These are phyloP conservation scores for Mustela erminea DNA, from an alignment of 2,797 vertebrate species.

Conservation along the genomic window DNA sequence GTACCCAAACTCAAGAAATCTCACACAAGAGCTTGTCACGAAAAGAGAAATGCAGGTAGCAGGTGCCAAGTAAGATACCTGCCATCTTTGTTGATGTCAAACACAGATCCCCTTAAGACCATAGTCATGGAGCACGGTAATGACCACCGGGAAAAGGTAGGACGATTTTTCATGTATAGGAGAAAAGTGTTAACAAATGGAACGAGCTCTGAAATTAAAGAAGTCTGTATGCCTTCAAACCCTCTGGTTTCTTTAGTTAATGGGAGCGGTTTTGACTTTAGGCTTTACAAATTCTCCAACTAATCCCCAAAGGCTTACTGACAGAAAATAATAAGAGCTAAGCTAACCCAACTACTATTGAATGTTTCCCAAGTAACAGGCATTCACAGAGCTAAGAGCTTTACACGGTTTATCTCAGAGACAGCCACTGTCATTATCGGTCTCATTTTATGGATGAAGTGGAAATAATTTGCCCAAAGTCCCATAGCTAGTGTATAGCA, in stretches of 20 bases:
- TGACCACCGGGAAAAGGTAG: not conserved
- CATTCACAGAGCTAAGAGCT: not conserved
- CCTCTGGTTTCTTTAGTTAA: slow-evolving; percentile 9
- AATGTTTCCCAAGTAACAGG: slow-evolving; percentile 9
- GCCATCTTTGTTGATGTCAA: not conserved
- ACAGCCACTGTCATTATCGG: not conserved
- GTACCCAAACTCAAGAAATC: not conserved
- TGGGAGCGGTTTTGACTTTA: slow-evolving; percentile 19
- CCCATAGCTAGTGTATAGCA: not conserved
- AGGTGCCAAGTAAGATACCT: not conserved
- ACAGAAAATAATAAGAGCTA: slow-evolving; percentile 27
- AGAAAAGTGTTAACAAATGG: not conserved
- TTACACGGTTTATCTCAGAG: not conserved
- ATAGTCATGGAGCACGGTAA: not conserved
- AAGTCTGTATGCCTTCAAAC: not conserved
- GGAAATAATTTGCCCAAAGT: not conserved
- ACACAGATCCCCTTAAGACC: not conserved
- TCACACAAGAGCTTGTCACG: not conserved
- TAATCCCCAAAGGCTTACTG: slow-evolving; percentile 13
- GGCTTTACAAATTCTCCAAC: slow-evolving; percentile 16
- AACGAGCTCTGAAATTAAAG: not conserved
- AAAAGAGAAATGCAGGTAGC: not conserved
- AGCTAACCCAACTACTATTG: not conserved
- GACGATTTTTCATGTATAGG: not conserved
- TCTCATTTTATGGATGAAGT: not conserved